Conservation (phyloP, 2,797 vertebrate genomes). For the Ctenopoma kingsleyae region DNA sequence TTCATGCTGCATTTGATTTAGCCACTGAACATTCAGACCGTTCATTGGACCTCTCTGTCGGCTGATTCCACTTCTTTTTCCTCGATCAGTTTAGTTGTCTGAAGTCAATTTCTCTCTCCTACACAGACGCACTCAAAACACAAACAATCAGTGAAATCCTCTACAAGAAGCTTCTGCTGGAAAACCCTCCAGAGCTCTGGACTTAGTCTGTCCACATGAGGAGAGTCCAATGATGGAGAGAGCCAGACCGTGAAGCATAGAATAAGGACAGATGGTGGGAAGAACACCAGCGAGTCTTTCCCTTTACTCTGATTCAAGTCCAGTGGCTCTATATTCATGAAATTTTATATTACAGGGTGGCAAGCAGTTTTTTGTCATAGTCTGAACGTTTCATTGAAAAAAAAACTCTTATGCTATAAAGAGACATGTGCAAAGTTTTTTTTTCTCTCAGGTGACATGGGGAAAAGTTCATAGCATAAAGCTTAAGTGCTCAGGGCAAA, state of each 20-base stretch:
- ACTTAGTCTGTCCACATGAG: conserved; percentile 33
- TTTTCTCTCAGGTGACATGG: background rate
- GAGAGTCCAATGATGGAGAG: conserved; percentile 14
- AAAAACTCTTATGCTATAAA: background rate
- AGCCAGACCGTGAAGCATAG: conserved; percentile 8
- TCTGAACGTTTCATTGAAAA: background rate
- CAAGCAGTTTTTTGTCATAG: background rate
- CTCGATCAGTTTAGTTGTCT: conserved; percentile 5
- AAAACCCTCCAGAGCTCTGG: conserved; percentile 22
- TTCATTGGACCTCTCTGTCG: background rate
- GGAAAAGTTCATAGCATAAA: conserved; percentile 1
- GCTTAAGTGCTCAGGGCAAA: background rate
- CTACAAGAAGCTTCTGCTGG: conserved; percentile 1
- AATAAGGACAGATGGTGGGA: conserved; percentile 10
- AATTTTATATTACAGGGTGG: background rate
- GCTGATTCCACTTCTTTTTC: background rate
- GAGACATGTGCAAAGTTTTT: background rate
- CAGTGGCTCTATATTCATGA: background rate
- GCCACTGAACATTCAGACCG: conserved; percentile 16
- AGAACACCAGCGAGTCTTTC: background rate
- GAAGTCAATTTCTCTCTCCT: conserved; percentile 14
- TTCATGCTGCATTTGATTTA: conserved; percentile 36
- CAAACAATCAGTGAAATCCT: conserved; percentile 4
- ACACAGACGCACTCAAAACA: conserved; percentile 9
- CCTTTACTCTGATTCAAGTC: conserved; percentile 1